Evolutionary conservation across 1,140 invertebrate species (phyloP).

Genomic region (Leguminivora glycinivorella): DNA sequence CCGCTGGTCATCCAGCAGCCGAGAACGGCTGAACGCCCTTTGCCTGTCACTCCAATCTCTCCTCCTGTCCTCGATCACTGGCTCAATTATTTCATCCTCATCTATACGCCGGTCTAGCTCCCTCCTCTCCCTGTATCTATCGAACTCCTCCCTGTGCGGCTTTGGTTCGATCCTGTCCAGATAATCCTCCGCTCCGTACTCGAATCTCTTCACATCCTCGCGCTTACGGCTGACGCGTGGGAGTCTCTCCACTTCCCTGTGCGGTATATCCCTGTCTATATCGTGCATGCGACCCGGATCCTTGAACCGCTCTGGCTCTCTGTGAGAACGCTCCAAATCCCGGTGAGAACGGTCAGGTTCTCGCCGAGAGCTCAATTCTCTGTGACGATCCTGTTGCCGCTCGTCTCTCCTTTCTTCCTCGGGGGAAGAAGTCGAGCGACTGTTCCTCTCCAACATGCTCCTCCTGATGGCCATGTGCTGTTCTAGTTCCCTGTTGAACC

Average conservation of each 20-base stretch:
- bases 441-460: constrained; percentile 74
- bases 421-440: constrained; percentile 76
- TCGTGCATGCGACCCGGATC: constrained; percentile 62
- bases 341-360: constrained; percentile 70
- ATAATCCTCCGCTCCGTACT: constrained; percentile 68
- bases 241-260: constrained; percentile 66
- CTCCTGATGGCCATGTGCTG: constrained; percentile 74
- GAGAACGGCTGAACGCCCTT: constrained; percentile 68
- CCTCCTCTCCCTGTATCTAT: constrained; percentile 62
- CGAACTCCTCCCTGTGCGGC: constrained; percentile 61
- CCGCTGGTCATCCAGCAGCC: constrained; percentile 68
- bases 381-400: constrained; percentile 68
- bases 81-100: constrained; percentile 73
- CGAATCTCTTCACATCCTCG: constrained; percentile 64
- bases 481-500: constrained; percentile 79
- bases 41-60: constrained; percentile 71
- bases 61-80: constrained; percentile 69
- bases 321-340: constrained; percentile 64
- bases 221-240: constrained; percentile 69
- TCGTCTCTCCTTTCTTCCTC: constrained; percentile 72
- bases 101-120: constrained; percentile 69
- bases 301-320: constrained; percentile 64
- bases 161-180: constrained; percentile 69
- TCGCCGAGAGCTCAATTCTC: constrained; percentile 62
- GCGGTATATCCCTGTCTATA: constrained; percentile 49